Evolutionary conservation across 2,797 vertebrate species (phyloP).

Genomic region (Poecile montanus): DNA sequence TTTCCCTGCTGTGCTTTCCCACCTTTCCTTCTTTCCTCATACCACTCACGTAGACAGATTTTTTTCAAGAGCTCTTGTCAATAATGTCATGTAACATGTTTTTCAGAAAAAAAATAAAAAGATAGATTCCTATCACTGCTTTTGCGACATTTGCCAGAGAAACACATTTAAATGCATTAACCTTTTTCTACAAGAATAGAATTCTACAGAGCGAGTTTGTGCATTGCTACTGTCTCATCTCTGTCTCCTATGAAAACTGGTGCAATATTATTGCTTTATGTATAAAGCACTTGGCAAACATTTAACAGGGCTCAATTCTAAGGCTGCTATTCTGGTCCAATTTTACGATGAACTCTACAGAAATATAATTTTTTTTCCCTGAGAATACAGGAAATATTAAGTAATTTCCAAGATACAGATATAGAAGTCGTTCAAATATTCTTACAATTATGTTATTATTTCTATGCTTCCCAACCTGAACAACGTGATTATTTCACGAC

Average conservation of each 20-base stretch:
- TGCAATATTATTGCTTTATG: background rate
- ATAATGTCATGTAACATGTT: background rate
- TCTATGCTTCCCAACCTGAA: background rate
- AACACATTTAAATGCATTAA: background rate
- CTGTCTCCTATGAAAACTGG: background rate
- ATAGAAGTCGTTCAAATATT: background rate
- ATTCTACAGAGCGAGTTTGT: background rate
- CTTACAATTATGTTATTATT: background rate
- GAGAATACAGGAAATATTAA: background rate
- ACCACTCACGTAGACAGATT: accelerated
- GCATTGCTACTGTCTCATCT: background rate
- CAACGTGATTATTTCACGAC: background rate
- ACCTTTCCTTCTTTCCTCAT: background rate
- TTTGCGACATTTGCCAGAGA: background rate
- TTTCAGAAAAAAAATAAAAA: background rate
- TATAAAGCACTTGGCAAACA: background rate
- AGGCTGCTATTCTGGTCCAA: background rate
- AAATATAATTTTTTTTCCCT: background rate
- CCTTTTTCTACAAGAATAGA: background rate
- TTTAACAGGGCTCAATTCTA: background rate
- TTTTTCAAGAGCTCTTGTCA: background rate
- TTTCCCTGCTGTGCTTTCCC: background rate
- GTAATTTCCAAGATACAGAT: background rate
- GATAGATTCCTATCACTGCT: background rate
- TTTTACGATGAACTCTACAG: background rate